Percentiles rank a stretch among this genome's conserved stretches.
Evolutionary conservation across 2,888 invertebrate species (phyloP).

Genomic region (Argynnis bischoffii): DNA sequence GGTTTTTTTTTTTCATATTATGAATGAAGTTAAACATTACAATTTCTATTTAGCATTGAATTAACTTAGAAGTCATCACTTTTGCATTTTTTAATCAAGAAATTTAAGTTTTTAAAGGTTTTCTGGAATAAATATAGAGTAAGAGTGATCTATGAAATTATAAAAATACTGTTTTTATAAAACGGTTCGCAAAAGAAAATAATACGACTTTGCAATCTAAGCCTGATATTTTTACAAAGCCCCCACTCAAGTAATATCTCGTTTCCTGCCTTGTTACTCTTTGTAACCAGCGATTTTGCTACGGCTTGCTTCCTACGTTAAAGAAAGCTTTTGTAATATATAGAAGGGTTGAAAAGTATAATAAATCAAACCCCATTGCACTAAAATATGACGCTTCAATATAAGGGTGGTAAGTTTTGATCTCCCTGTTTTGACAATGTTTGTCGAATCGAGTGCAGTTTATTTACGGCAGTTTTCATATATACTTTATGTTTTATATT

Average conservation of each 20-base stretch:
- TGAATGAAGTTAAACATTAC: no score
- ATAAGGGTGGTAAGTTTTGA: not conserved
- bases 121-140: not conserved
- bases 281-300: slow-evolving; percentile 15
- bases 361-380: slow-evolving; percentile 15
- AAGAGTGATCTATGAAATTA: not conserved
- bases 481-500: no score
- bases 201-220: slow-evolving; percentile 4
- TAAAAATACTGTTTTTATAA: not conserved
- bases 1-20: no score
- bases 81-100: no score
- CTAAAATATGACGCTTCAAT: not conserved
- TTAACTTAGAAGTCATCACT: no score
- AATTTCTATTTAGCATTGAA: no score
- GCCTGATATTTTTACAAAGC: slow-evolving; percentile 9
- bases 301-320: slow-evolving; percentile 15
- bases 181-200: not conserved
- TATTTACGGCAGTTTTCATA: no score
- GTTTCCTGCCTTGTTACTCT: slow-evolving; percentile 22
- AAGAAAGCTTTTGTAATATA: slow-evolving; percentile 10
- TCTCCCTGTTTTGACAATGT: no score
- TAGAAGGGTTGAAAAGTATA: not conserved
- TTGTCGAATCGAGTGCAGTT: no score
- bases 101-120: no score
- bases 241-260: slow-evolving; percentile 10